Evolutionary conservation across 2,113 vertebrate genomes (phyloP).

Genomic region (Zosterops japonicus): DNA sequence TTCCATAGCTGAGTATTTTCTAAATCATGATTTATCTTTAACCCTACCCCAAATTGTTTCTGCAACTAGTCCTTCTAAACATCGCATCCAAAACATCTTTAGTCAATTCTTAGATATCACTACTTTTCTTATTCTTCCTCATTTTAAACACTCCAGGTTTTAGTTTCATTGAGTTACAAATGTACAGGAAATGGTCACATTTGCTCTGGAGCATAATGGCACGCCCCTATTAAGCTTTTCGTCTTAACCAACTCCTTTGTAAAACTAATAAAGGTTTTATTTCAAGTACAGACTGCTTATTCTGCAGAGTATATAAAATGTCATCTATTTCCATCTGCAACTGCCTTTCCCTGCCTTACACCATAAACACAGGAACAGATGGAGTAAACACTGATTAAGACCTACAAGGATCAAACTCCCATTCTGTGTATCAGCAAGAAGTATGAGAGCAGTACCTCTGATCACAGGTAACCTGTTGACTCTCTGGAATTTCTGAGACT

Average conservation of each 20-base stretch:
- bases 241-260: background rate
- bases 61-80: background rate
- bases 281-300: background rate
- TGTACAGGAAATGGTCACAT: background rate
- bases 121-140: background rate
- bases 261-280: background rate
- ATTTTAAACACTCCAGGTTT: background rate
- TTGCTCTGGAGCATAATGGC: background rate
- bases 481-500: background rate
- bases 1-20: background rate
- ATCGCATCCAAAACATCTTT: background rate
- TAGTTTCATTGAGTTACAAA: background rate
- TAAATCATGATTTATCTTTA: background rate
- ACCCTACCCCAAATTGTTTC: background rate
- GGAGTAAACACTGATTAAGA: background rate
- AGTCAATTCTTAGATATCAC: background rate
- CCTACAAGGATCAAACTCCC: background rate
- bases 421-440: background rate
- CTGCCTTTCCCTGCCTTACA: background rate
- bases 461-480: background rate
- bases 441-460: background rate
- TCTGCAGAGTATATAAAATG: background rate
- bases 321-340: background rate
- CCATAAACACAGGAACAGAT: background rate
- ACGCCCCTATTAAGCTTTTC: background rate